Conservation (phyloP, 2,113 vertebrate species). For the Poicephalus meyeri region DNA sequence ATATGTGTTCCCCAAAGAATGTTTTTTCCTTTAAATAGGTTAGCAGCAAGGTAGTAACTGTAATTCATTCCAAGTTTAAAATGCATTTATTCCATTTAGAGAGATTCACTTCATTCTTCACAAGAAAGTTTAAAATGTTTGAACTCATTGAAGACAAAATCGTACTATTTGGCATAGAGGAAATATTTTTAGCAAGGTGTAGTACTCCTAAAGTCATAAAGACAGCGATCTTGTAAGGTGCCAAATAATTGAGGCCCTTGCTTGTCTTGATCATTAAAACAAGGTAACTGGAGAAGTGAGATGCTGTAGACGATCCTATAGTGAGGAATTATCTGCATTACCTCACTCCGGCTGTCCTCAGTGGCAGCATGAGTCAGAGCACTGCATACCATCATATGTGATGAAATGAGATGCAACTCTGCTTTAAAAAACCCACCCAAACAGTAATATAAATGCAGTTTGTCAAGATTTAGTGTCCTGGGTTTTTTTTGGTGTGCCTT, state of each 20-base stretch:
- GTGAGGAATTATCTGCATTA: conserved; percentile 56
- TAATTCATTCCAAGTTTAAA: conserved; percentile 6
- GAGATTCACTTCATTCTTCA: neutral
- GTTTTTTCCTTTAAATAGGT: conserved; percentile 27
- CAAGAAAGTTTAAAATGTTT: neutral
- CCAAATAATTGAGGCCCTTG: neutral
- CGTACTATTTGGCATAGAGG: neutral
- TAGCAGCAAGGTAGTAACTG: conserved; percentile 1
- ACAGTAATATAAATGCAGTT: neutral
- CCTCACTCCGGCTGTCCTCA: conserved; percentile 39
- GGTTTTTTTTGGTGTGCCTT: neutral
- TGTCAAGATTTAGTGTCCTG: neutral
- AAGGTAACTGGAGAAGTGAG: neutral
- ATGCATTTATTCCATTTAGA: conserved; percentile 37
- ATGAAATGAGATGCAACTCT: conserved; percentile 57
- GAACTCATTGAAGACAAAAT: neutral
- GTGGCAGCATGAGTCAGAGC: conserved; percentile 59
- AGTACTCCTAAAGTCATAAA: neutral
- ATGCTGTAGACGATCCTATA: neutral
- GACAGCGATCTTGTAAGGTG: neutral
- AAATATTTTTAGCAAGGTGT: neutral
- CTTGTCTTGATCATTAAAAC: neutral
- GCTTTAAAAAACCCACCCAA: neutral
- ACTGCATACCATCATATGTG: conserved; percentile 33
- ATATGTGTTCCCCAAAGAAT: conserved; percentile 6